phyloP scores from a whole-genome alignment of 2,113 vertebrate species.

The Mesitornis unicolor region DNA sequence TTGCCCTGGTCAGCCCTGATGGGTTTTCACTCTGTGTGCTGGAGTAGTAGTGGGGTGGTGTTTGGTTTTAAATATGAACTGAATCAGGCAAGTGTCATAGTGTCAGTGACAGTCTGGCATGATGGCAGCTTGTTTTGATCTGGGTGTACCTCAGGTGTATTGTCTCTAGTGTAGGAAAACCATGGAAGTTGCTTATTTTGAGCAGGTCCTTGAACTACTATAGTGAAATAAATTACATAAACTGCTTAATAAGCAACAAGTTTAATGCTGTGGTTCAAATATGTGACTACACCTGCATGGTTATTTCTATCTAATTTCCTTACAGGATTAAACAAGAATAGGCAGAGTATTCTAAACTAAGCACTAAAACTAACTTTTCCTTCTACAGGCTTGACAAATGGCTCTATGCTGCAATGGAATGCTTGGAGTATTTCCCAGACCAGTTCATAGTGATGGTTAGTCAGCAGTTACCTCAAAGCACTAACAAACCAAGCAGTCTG shows the following conservation, averaged over 20 bases:
- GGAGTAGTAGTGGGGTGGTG: background rate
- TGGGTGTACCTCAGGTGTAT: background rate
- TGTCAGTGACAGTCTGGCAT: background rate
- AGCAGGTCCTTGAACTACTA: background rate
- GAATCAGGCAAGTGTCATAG: background rate
- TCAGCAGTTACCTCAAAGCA: constrained; percentile 76
- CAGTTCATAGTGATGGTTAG: constrained; percentile 78
- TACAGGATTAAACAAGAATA: background rate
- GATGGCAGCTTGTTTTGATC: background rate
- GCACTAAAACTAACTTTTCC: constrained; percentile 9
- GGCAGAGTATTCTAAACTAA: background rate
- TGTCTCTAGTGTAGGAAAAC: background rate
- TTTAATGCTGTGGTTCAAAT: background rate
- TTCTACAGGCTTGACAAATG: constrained; percentile 77
- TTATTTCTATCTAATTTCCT: background rate
- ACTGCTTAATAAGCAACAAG: background rate
- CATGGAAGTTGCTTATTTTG: background rate
- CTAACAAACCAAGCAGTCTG: background rate
- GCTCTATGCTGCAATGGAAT: constrained; percentile 82
- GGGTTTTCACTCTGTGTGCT: background rate
- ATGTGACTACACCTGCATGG: background rate
- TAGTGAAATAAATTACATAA: background rate
- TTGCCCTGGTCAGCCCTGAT: background rate
- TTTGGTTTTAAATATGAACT: background rate
- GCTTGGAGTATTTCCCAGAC: constrained; percentile 87